A percentile compares a stretch with the other conserved stretches of the same genome.
Conservation (phyloP, 2,888 invertebrate species). For the Drosophila subquinaria region DNA sequence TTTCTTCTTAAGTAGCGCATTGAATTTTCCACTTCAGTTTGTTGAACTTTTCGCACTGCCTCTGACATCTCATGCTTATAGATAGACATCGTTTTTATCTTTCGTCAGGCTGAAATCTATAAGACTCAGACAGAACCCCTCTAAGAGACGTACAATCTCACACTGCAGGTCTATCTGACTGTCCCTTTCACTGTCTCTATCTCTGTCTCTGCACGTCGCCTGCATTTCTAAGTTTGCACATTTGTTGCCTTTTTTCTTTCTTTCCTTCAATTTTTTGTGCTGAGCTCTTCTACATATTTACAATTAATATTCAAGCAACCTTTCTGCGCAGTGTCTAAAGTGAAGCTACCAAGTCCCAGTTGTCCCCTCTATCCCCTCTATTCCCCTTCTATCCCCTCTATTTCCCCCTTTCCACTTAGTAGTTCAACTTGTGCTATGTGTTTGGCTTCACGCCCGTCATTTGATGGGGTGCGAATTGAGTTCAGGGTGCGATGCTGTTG, state of each 20-base stretch:
- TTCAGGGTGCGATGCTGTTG: conserved; percentile 60
- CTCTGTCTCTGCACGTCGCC: conserved; percentile 70
- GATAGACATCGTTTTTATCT: conserved; percentile 45
- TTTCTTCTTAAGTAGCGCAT: conserved; percentile 27
- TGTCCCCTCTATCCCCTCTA: not conserved
- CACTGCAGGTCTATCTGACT: conserved; percentile 19
- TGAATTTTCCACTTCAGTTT: not conserved
- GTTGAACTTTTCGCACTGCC: not conserved
- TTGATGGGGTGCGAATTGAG: conserved; percentile 80
- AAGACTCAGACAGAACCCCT: conserved; percentile 48
- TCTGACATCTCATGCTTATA: conserved; percentile 41
- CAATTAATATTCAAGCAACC: conserved; percentile 82
- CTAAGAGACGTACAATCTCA: not conserved
- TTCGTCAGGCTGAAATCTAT: conserved; percentile 64
- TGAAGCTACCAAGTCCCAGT: conserved; percentile 23
- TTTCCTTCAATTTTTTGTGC: conserved; percentile 10
- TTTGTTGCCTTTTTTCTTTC: conserved; percentile 62
- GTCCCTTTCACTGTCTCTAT: not conserved
- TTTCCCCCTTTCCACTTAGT: conserved; percentile 4
- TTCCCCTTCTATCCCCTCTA: not conserved
- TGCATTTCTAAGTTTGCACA: conserved; percentile 81
- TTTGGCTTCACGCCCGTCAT: conserved; percentile 74
- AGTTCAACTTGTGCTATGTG: conserved; percentile 35
- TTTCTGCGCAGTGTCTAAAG: conserved; percentile 65
- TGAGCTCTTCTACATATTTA: conserved; percentile 62